Conservation (phyloP, 2,113 vertebrate species). For the Dromaius novaehollandiae region DNA sequence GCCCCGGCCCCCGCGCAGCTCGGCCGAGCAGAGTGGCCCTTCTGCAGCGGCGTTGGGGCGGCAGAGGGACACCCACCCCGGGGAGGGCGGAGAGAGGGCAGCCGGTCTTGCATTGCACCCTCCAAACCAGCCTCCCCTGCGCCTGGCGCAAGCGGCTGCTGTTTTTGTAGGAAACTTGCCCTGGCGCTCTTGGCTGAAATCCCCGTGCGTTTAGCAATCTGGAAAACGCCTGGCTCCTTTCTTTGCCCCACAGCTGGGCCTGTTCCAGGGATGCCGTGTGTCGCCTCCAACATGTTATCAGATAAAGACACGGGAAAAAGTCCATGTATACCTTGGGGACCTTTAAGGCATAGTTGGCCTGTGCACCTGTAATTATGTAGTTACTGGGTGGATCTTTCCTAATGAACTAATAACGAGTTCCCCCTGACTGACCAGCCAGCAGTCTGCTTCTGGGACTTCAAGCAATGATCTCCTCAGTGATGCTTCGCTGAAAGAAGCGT, state of each 20-base stretch:
- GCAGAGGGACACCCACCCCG: neutral
- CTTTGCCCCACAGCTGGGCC: neutral
- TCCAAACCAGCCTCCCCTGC: conserved; percentile 5
- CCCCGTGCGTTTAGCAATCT: neutral
- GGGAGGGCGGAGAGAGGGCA: neutral
- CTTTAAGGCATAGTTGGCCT: neutral
- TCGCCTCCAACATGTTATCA: neutral
- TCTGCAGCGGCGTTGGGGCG: neutral
- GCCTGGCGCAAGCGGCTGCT: neutral
- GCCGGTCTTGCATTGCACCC: neutral
- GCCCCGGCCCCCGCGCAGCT: neutral
- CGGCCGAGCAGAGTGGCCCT: no score
- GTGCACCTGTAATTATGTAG: neutral
- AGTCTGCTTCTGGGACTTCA: neutral
- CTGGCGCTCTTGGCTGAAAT: neutral
- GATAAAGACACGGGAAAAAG: neutral
- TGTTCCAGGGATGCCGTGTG: neutral
- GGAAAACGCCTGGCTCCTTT: neutral
- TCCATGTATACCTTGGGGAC: neutral
- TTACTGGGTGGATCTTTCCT: neutral
- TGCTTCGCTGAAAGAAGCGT: neutral
- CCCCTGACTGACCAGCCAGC: neutral
- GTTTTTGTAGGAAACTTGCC: neutral
- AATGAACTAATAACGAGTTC: neutral
- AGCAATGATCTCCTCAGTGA: neutral